A percentile compares a stretch with the other conserved stretches of the same genome.
These are phyloP conservation scores for Gila orcuttii DNA, from an alignment of 2,113 vertebrate species.

Conservation along the genomic window DNA sequence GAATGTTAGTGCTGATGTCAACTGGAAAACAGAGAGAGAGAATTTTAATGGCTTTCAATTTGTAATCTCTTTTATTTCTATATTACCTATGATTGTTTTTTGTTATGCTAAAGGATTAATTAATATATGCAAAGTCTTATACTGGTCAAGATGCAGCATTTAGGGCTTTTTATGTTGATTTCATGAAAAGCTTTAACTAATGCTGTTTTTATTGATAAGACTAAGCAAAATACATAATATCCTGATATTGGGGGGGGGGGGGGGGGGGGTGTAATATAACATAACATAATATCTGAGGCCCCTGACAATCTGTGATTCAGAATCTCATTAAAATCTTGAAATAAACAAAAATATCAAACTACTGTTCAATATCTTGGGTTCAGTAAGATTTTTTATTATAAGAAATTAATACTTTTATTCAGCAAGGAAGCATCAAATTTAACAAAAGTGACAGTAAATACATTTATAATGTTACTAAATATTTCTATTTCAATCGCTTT, in stretches of 20 bases:
- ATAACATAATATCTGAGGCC: background rate
- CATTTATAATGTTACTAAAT: no score
- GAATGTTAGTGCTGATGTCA: slow-evolving; percentile 74
- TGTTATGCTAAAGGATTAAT: no score
- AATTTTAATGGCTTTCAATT: background rate
- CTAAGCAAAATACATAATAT: background rate
- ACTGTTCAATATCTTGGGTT: no score
- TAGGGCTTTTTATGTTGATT: background rate
- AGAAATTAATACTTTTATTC: no score
- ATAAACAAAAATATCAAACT: background rate
- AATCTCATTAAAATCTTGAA: background rate
- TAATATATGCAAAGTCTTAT: background rate
- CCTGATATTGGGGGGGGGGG: background rate
- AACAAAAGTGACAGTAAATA: no score
- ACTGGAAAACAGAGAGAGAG: slow-evolving; percentile 61
- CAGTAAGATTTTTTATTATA: no score
- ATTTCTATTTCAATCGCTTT: no score
- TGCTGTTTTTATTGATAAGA: background rate
- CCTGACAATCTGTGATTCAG: background rate
- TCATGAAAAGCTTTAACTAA: background rate
- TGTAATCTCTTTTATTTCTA: background rate
- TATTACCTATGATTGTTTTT: background rate
- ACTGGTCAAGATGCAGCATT: background rate
- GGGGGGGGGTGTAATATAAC: no score
- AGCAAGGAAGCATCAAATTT: no score